Evolutionary conservation across 2,797 vertebrate genomes (phyloP), one percentile per base, ranked within the genome.

Genomic region (Orestias chungarensis): DNA sequence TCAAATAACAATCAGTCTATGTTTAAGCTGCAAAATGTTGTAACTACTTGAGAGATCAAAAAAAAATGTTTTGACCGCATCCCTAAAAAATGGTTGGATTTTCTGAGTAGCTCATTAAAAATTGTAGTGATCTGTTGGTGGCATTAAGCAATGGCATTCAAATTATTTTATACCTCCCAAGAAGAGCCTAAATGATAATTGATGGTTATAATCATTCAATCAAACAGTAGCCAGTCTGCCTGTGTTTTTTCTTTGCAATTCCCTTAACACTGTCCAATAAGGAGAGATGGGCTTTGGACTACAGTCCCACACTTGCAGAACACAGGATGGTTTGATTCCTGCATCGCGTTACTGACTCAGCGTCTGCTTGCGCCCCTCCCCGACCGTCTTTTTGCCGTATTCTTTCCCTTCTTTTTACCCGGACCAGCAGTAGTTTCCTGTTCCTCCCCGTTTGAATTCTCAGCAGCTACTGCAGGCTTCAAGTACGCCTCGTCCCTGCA

Each of bases 331-430:
- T 66, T 67, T 75, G 71, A 65, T 52, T 80, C 71, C 71, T 40
- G 59, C 64, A 29, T 29, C 11, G 31, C 17, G 23, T 50, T 40
- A 64, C 11, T 9, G 29, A 64, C 66, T 94, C 90, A 95, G 74
- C 89, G 91, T 80, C 88, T 92, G 84, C 83, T 90, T 8, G 82
- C 50, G 15, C 85, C 82, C 73, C 93, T 92, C 55, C 88, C 84
- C 46, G 88, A 90, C 87, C 91, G 91, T 75, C 92, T 92, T 73
- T 87, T 94, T 10, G 80, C 20, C 1, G 86, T 27, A 6, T 64
- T 38, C 75, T 90, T 92, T 3, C 82, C 88, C 40, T 91, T 79
- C 50, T 85, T 91, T 79, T 88, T 89, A 50, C 66, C 84, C 1
- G 71, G 38, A 27, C 9, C 68, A 73, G 59, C 76, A 17, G 84